Conservation (phyloP, 2,888 invertebrate genomes). For the Bugulina stolonifera region DNA sequence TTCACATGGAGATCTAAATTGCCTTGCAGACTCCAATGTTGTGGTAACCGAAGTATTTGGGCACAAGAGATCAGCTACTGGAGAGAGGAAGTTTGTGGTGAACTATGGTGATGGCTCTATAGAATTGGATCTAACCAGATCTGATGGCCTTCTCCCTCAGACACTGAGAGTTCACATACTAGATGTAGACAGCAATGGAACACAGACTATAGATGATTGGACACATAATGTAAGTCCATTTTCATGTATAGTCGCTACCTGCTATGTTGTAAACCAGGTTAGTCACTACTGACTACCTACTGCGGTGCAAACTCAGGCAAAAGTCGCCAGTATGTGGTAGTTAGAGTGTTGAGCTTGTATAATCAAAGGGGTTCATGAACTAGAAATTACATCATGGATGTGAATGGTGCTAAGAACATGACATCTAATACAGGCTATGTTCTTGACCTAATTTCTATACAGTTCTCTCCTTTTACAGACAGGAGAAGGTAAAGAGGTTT, state of each 20-base stretch:
- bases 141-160: background rate
- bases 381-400: too few relatives aligned
- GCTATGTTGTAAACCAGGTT: too few relatives aligned
- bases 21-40: background rate
- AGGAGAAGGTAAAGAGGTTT: background rate
- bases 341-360: too few relatives aligned
- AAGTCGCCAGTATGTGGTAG: too few relatives aligned
- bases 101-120: background rate
- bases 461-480: background rate
- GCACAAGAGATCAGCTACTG: background rate
- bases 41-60: background rate
- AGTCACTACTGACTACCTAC: too few relatives aligned
- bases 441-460: too few relatives aligned
- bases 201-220: background rate
- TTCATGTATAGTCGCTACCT: too few relatives aligned
- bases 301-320: too few relatives aligned
- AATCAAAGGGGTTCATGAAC: too few relatives aligned
- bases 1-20: too few relatives aligned
- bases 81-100: background rate
- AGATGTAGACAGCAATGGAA: background rate
- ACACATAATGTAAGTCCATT: background rate
- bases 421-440: too few relatives aligned
- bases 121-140: background rate
- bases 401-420: too few relatives aligned
- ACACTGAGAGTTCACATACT: background rate